Conservation (phyloP, 2,888 invertebrate genomes). For the Cephus nigrinus region DNA sequence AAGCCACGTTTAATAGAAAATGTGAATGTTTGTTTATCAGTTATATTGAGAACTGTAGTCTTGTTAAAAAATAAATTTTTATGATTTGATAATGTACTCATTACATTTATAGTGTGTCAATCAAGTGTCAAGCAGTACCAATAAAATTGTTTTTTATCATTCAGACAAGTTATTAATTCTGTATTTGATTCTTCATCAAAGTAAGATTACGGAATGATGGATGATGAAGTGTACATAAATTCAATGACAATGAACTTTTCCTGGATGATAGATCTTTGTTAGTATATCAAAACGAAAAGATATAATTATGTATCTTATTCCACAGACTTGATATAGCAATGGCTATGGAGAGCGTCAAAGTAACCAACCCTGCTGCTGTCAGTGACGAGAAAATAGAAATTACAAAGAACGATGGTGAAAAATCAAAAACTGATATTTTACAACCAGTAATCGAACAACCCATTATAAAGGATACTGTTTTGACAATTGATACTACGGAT, state of each 20-base stretch:
- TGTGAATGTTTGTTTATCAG: neutral
- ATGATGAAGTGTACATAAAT: neutral
- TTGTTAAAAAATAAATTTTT: too few relatives aligned
- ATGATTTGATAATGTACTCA: too few relatives aligned
- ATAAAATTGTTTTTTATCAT: neutral
- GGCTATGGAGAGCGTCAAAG: neutral
- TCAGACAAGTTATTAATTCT: neutral
- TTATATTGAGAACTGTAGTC: neutral
- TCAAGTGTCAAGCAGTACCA: neutral
- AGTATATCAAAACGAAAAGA: neutral
- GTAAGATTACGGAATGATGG: neutral
- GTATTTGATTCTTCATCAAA: neutral
- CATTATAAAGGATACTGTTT: slow-evolving; percentile 25
- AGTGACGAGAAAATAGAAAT: too few relatives aligned
- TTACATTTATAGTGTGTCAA: too few relatives aligned
- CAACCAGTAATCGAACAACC: slow-evolving; percentile 19
- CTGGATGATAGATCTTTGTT: neutral
- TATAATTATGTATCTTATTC: neutral
- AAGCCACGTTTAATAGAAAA: neutral
- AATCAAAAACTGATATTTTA: neutral
- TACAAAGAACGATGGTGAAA: too few relatives aligned
- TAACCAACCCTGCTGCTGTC: neutral
- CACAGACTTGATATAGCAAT: neutral
- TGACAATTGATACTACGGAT: slow-evolving; percentile 44
- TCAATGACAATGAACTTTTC: neutral